A percentile compares a stretch with the other conserved stretches of the same genome.
These are phyloP conservation scores for Phoxinus phoxinus DNA, from an alignment of 2,113 vertebrate genomes.

Conservation along the genomic window DNA sequence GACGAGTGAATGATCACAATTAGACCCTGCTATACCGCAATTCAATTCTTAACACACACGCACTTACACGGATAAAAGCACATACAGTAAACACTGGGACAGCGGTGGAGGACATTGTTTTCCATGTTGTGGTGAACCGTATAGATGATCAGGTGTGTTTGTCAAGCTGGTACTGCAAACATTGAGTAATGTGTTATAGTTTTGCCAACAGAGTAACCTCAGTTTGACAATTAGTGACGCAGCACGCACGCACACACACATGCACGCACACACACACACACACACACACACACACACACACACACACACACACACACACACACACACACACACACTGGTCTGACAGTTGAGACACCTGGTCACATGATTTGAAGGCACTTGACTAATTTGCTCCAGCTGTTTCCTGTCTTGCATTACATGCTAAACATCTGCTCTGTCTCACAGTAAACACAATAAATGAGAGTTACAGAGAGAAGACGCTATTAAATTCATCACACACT, in stretches of 20 bases:
- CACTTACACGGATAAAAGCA: background rate
- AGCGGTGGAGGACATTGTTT: background rate
- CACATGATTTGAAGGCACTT: background rate
- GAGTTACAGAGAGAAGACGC: background rate
- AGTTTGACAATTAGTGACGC: background rate
- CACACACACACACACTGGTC: background rate
- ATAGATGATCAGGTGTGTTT: background rate
- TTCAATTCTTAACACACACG: constrained; percentile 20
- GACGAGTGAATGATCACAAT: constrained; percentile 37
- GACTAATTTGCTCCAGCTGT: constrained; percentile 32
- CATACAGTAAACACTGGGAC: background rate
- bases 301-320: constrained; percentile 15
- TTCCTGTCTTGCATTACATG: background rate
- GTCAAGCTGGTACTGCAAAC: background rate
- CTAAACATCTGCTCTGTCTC: constrained; percentile 22
- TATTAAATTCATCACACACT: background rate
- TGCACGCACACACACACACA: background rate
- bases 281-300: too few species aligned
- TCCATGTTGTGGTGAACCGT: background rate
- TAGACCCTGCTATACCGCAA: constrained; percentile 20
- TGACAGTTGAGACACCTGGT: background rate
- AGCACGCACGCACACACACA: background rate
- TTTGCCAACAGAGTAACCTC: background rate
- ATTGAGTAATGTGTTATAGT: background rate
- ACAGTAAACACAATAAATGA: background rate